Evolutionary conservation across 2,888 invertebrate species (phyloP), one percentile per base, ranked within the genome.

Genomic region (Ceratothoa steindachneri): DNA sequence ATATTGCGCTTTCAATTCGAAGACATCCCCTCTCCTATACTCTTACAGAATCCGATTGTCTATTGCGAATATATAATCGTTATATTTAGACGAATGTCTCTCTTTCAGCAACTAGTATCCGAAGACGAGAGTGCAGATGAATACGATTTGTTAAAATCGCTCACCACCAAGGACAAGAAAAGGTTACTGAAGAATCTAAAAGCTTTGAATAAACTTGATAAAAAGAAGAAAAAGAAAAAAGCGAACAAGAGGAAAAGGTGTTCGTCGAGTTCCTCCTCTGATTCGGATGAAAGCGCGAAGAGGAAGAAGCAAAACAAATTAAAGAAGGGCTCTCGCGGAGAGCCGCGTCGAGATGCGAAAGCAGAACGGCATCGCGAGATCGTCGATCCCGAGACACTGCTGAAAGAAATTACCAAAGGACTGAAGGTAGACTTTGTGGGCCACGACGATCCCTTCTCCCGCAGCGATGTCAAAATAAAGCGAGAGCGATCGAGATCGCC

Each of bases 81-180:
- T n/a, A n/a, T n/a, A n/a, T n/a, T n/a, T n/a, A n/a, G n/a, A n/a
- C n/a, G n/a, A n/a, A n/a, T n/a, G n/a, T 68, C 71, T 75, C 51
- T 4, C 67, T 74, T 70, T 19, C 71, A 80, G 80, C 77, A 81
- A 77, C 55, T 81, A 31, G 60, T 77, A 3, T 69, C 73, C 84
- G 82, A 87, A 19, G 74, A 74, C 30, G 81, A 80, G 81, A 87
- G 85, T 74, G 88, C 90, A n/a, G 92, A 92, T 85, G 86, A 90
- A 24, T 90, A 92, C 30, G 83, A 85, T 75, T 91, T 96, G 81
- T 86, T 97, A 4, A 93, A 92, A 83, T 90, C 93, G 0, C 85
- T 97, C 19, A 90, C 91, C 3, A 91, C 90, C 78, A 93, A 94
- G 82, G 94, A 97, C 83, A 97, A 97, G 85, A 90, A 93, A 81